phyloP scores from a whole-genome alignment of 2,113 vertebrate species.

The Istiophorus platypterus region DNA sequence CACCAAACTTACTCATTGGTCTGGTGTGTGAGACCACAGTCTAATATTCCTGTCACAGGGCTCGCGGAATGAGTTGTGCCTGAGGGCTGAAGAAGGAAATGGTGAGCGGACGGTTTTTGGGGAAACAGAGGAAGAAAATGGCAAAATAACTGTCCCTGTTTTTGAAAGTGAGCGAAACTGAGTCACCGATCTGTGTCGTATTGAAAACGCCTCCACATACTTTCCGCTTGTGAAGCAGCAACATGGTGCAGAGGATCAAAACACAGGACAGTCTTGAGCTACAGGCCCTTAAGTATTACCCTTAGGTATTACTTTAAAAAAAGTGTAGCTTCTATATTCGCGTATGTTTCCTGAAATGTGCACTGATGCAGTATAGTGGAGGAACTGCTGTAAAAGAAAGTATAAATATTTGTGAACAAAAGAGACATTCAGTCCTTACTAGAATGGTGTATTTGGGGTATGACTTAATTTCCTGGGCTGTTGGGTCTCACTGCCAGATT shows the following conservation, averaged over 20 bases:
- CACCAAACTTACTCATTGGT: constrained; percentile 31
- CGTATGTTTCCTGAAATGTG: constrained; percentile 29
- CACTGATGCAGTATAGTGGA: background rate
- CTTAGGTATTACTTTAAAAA: constrained; percentile 15
- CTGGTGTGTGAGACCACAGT: constrained; percentile 17
- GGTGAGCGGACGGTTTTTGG: constrained; percentile 28
- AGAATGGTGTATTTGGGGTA: constrained; percentile 36
- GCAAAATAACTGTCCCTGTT: constrained; percentile 44
- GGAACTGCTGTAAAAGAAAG: constrained; percentile 29
- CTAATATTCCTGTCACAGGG: constrained; percentile 43
- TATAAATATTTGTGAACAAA: constrained; percentile 51
- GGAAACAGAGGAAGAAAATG: constrained; percentile 40
- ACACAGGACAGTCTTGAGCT: constrained; percentile 4
- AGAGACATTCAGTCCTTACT: constrained; percentile 23
- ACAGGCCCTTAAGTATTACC: background rate
- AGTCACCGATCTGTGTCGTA: constrained; percentile 47
- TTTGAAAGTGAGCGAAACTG: constrained; percentile 43
- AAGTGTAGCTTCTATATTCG: constrained; percentile 18
- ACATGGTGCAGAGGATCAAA: constrained; percentile 40
- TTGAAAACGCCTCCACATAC: constrained; percentile 45
- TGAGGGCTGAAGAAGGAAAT: constrained; percentile 5
- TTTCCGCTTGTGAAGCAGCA: constrained; percentile 59
- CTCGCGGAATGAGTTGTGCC: constrained; percentile 10
- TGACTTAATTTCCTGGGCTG: constrained; percentile 62
- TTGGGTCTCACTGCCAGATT: constrained; percentile 56